Conservation (phyloP, 1,140 invertebrate genomes). For the Ips typographus region DNA sequence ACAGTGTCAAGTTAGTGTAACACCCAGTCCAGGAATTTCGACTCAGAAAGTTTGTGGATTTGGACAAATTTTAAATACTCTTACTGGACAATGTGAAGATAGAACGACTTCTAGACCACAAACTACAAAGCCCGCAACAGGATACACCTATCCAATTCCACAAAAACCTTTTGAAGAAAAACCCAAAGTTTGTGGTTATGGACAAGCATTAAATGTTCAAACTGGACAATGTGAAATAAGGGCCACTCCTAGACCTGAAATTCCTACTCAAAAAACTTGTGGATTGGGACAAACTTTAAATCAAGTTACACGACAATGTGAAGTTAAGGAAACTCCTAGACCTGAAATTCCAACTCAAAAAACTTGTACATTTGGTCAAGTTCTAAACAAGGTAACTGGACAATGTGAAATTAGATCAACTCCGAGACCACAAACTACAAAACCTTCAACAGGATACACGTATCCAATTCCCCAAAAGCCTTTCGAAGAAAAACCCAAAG, state of each 20-base stretch:
- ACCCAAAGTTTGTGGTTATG: constrained; percentile 8
- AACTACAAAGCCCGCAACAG: too few relatives aligned
- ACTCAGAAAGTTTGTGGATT: background rate
- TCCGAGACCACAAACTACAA: background rate
- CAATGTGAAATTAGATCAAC: constrained; percentile 1
- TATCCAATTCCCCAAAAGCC: background rate
- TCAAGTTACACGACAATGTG: too few relatives aligned
- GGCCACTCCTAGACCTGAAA: too few relatives aligned
- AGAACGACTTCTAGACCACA: too few relatives aligned
- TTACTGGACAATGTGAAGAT: constrained; percentile 19
- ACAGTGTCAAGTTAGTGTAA: background rate
- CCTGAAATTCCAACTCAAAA: too few relatives aligned
- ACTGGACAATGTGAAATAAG: background rate
- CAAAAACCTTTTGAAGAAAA: too few relatives aligned
- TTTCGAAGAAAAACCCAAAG: background rate
- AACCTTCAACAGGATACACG: background rate
- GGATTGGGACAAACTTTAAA: too few relatives aligned
- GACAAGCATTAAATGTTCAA: constrained; percentile 9
- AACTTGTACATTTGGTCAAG: too few relatives aligned
- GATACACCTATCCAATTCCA: constrained; percentile 26
- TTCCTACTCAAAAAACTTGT: too few relatives aligned
- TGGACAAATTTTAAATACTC: constrained; percentile 16
- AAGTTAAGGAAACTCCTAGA: too few relatives aligned
- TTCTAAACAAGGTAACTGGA: too few relatives aligned
- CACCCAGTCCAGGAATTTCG: background rate